A percentile compares a stretch with the other conserved stretches of the same genome.
These are phyloP conservation scores for Hydractinia echinata DNA, from an alignment of 30 jellyfish, hydroid and myxozoan species.

Conservation along the genomic window DNA sequence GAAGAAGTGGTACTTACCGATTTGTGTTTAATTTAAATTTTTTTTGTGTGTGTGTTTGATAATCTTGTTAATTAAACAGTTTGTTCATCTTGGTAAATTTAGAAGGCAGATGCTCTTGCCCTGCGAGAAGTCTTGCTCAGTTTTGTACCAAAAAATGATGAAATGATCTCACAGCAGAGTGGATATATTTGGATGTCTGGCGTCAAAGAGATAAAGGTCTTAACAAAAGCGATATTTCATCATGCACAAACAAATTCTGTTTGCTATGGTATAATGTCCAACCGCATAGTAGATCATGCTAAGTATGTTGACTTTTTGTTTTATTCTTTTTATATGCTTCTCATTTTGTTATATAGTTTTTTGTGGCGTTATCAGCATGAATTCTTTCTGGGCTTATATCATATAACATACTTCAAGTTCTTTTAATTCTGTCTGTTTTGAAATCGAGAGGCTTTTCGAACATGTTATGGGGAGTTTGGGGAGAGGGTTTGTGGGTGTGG, in stretches of 20 bases:
- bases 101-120: slow-evolving; percentile 40
- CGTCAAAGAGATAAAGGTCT: slow-evolving; percentile 36
- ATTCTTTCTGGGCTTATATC: too few species aligned
- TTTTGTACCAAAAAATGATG: slow-evolving; percentile 18
- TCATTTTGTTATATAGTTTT: background rate
- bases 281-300: background rate
- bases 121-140: slow-evolving; percentile 19
- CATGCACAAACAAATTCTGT: background rate
- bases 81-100: background rate
- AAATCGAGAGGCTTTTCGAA: too few species aligned
- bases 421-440: too few species aligned
- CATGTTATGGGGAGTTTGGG: too few species aligned
- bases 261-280: background rate
- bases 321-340: background rate
- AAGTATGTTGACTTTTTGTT: background rate
- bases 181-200: slow-evolving; percentile 37
- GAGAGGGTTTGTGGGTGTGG: too few species aligned
- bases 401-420: too few species aligned
- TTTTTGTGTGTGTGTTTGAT: background rate
- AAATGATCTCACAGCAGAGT: slow-evolving; percentile 22
- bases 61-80: background rate
- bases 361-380: too few species aligned
- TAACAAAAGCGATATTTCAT: slow-evolving; percentile 28
- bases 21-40: background rate
- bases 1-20: background rate